These are phyloP conservation scores for Vesta saturnalis DNA, from an alignment of 2,888 invertebrate genomes.

Conservation along the genomic window DNA sequence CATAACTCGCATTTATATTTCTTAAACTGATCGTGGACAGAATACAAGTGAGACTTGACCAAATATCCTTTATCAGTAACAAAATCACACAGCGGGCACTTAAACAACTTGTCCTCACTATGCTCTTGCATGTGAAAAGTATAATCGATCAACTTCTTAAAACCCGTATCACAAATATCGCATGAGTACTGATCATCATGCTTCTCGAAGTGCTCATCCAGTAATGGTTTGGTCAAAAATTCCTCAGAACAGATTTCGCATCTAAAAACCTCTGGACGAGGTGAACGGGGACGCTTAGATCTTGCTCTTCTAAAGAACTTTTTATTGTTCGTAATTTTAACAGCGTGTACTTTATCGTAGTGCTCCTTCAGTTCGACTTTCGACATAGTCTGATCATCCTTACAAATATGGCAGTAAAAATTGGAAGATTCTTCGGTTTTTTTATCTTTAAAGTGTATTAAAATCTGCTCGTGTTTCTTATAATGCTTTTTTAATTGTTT, in stretches of 20 bases:
- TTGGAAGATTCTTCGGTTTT: neutral
- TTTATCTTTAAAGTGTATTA: slow-evolving; percentile 9
- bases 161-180: slow-evolving; percentile 36
- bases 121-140: slow-evolving; percentile 48
- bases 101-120: slow-evolving; percentile 54
- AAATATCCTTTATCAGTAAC: slow-evolving; percentile 49
- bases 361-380: slow-evolving; percentile 28
- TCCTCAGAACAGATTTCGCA: slow-evolving; percentile 34
- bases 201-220: slow-evolving; percentile 29
- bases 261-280: slow-evolving; percentile 29
- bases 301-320: slow-evolving; percentile 27
- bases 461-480: slow-evolving; percentile 21
- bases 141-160: slow-evolving; percentile 39
- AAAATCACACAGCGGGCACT: slow-evolving; percentile 50
- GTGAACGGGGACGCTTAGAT: slow-evolving; percentile 28
- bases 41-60: slow-evolving; percentile 51
- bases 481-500: slow-evolving; percentile 25
- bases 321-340: slow-evolving; percentile 18
- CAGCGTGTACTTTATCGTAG: slow-evolving; percentile 17
- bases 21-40: slow-evolving; percentile 60
- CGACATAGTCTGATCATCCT: slow-evolving; percentile 23
- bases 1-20: slow-evolving; percentile 64
- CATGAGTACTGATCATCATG: slow-evolving; percentile 37
- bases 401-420: slow-evolving; percentile 34
- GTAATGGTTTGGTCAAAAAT: slow-evolving; percentile 13